Evolutionary conservation across 2,113 vertebrate species (phyloP).

Genomic region (Aegotheles bennettii): DNA sequence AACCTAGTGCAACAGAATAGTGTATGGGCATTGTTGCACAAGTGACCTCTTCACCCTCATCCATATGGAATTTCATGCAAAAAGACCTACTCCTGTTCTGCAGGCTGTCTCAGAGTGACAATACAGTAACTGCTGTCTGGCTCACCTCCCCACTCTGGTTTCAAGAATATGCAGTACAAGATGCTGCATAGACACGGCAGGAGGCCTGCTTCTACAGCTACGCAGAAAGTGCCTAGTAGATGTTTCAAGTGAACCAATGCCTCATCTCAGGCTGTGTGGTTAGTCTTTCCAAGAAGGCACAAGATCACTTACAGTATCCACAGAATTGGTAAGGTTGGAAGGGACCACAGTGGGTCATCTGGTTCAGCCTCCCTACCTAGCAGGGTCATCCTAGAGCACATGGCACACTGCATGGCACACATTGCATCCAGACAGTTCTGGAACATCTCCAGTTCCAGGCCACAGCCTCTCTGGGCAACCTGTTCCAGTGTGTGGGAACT

Average conservation of each 20-base stretch:
- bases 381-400: too few species aligned
- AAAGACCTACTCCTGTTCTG: neutral
- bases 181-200: neutral
- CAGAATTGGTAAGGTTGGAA: too few species aligned
- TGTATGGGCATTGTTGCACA: accelerated
- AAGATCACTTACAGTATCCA: neutral
- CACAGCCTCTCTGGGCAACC: too few species aligned
- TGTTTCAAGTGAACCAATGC: neutral
- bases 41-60: neutral
- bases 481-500: too few species aligned
- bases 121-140: neutral
- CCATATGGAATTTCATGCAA: neutral
- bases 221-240: neutral
- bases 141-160: neutral
- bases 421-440: too few species aligned
- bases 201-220: neutral
- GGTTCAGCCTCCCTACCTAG: too few species aligned
- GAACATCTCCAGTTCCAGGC: too few species aligned
- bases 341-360: too few species aligned
- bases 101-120: neutral
- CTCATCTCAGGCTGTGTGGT: neutral
- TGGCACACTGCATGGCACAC: too few species aligned
- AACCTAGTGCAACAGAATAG: neutral
- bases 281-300: neutral
- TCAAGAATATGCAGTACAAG: neutral